These are phyloP conservation scores for Autographa pulchrina DNA, from an alignment of 2,888 invertebrate genomes.

Conservation along the genomic window DNA sequence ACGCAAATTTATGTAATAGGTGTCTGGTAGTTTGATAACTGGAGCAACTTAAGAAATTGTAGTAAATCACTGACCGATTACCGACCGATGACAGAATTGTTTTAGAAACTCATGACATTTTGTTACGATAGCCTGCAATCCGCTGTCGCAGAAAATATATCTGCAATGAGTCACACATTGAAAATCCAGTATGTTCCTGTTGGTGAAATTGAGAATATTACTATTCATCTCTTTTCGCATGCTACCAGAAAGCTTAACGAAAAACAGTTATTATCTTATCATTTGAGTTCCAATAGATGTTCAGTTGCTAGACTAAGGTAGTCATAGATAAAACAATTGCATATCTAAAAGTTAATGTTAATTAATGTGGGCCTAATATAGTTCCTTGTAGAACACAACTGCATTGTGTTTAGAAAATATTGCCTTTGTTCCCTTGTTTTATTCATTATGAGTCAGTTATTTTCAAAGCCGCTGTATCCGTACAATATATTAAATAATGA, in stretches of 20 bases:
- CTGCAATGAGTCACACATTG: neutral
- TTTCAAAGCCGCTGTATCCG: constrained; percentile 11
- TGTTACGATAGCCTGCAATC: neutral
- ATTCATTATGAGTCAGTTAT: constrained; percentile 33
- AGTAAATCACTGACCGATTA: neutral
- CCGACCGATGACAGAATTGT: neutral
- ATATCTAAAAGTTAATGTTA: constrained; percentile 8
- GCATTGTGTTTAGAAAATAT: constrained; percentile 31
- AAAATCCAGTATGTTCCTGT: too few relatives aligned
- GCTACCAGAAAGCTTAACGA: neutral
- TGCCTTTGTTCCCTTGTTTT: constrained; percentile 37
- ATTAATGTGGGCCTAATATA: constrained; percentile 16
- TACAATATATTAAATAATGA: constrained; percentile 25
- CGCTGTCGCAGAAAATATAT: neutral
- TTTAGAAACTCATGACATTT: neutral
- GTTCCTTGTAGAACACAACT: constrained; percentile 39
- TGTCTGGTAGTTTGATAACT: neutral
- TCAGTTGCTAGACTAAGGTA: neutral
- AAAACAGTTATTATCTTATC: neutral
- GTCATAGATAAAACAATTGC: constrained; percentile 9
- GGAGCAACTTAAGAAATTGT: neutral
- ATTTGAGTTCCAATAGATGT: neutral
- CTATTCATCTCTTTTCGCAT: neutral
- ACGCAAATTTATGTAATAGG: constrained; percentile 16
- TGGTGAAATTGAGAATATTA: neutral